Conservation (phyloP, 2,113 vertebrate genomes). For the Brienomyrus brachyistius region DNA sequence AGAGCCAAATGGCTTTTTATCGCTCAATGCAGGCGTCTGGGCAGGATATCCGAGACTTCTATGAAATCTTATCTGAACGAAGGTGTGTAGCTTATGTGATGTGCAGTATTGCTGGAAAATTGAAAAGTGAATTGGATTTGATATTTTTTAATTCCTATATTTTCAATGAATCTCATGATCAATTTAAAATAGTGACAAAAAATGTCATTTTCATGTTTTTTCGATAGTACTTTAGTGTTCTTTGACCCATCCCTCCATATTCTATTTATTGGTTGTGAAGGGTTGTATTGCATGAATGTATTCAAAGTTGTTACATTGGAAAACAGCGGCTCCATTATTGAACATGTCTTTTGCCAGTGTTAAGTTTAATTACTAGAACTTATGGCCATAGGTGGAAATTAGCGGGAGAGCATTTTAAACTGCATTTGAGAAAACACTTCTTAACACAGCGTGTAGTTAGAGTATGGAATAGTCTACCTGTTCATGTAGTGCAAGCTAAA, state of each 20-base stretch:
- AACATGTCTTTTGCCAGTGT: background rate
- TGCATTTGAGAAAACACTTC: too few species aligned
- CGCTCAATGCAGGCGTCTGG: constrained; percentile 97
- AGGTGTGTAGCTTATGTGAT: constrained; percentile 57
- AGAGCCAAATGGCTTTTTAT: constrained; percentile 96
- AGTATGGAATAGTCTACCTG: too few species aligned
- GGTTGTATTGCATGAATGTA: background rate
- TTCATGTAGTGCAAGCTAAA: too few species aligned
- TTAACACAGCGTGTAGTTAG: too few species aligned
- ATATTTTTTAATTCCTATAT: background rate
- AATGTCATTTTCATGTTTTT: background rate
- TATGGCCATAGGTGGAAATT: too few species aligned
- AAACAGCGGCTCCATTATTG: background rate
- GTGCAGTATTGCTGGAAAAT: background rate
- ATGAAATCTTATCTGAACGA: constrained; percentile 88
- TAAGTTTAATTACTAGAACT: background rate
- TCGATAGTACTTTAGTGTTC: background rate
- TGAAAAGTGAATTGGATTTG: background rate
- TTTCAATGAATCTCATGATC: background rate
- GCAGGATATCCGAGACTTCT: constrained; percentile 95
- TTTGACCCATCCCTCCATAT: background rate
- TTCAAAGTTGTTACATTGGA: background rate
- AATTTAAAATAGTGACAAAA: background rate
- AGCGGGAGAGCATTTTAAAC: too few species aligned
- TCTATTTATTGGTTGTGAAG: background rate